Conservation (phyloP, 2,113 vertebrate genomes). For the Labrus mixtus region DNA sequence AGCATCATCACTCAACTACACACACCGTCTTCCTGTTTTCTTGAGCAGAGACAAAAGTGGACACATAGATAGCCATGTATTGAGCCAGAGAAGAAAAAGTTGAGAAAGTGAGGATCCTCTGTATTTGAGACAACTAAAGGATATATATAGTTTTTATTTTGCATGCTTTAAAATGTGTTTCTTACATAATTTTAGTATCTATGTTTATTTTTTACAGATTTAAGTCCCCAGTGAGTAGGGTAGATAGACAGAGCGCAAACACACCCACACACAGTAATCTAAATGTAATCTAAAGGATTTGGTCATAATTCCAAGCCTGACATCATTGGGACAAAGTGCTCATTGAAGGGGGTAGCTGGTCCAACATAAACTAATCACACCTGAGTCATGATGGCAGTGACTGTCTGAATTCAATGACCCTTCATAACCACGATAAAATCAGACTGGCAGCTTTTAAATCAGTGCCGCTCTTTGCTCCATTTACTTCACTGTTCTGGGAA, state of each 20-base stretch:
- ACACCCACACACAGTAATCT: neutral
- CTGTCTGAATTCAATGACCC: conserved; percentile 34
- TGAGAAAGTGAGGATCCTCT: neutral
- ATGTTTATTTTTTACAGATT: neutral
- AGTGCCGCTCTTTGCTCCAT: conserved; percentile 15
- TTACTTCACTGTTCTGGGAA: conserved; percentile 47
- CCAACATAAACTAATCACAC: conserved; percentile 46
- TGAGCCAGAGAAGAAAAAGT: neutral
- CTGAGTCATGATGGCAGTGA: conserved; percentile 30
- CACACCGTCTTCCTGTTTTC: neutral
- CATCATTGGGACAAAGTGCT: conserved; percentile 35
- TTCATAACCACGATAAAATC: conserved; percentile 19
- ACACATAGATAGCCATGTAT: neutral
- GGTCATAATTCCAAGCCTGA: conserved; percentile 32
- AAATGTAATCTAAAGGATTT: conserved; percentile 11
- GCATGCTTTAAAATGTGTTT: neutral
- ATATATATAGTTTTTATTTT: neutral
- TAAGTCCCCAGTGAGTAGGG: neutral
- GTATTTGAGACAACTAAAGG: neutral
- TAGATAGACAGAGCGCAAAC: neutral
- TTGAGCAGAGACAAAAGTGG: neutral
- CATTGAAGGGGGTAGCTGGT: neutral
- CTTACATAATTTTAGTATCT: no score
- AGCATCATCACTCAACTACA: neutral
- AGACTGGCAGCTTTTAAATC: conserved; percentile 37